Percentiles rank a stretch among this genome's conserved stretches.
Evolutionary conservation across 2,797 vertebrate species (phyloP).

Genomic region (Miichthys miiuy): DNA sequence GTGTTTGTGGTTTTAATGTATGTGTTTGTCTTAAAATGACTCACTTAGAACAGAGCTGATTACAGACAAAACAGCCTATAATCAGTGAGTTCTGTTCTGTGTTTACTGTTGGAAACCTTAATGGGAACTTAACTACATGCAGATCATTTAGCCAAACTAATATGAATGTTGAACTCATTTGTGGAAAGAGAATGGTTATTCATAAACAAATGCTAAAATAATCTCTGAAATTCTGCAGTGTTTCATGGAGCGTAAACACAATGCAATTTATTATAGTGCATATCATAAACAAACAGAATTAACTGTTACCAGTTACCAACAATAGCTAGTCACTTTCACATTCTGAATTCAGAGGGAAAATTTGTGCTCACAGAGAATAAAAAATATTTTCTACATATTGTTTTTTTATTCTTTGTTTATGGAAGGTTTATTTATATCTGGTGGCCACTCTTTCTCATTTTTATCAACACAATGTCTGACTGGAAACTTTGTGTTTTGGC

Average conservation of each 20-base stretch:
- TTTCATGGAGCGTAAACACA: constrained; percentile 43
- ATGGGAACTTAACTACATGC: constrained; percentile 18
- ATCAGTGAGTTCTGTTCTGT: constrained; percentile 18
- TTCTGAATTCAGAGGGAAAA: too few relatives aligned
- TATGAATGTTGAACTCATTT: constrained; percentile 9
- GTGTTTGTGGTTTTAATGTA: constrained; percentile 15
- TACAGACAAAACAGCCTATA: not conserved
- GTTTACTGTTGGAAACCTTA: constrained; percentile 29
- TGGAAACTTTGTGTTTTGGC: not conserved
- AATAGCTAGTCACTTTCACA: not conserved
- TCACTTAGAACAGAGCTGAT: not conserved
- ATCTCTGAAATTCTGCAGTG: constrained; percentile 7
- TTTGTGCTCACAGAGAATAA: too few relatives aligned
- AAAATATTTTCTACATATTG: not conserved
- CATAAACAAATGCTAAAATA: not conserved
- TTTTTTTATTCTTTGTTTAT: not conserved
- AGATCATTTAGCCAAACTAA: constrained; percentile 7
- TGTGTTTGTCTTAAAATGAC: not conserved
- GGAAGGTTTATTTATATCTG: not conserved
- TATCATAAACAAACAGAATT: constrained; percentile 14
- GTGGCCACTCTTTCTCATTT: not conserved
- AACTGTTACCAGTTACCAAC: not conserved
- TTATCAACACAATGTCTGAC: not conserved
- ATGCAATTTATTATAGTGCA: not conserved
- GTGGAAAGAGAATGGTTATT: not conserved